Percentiles rank a stretch among this genome's conserved stretches.
Evolutionary conservation across 1,140 invertebrate species (phyloP).

Genomic region (Bombus vancouverensis): DNA sequence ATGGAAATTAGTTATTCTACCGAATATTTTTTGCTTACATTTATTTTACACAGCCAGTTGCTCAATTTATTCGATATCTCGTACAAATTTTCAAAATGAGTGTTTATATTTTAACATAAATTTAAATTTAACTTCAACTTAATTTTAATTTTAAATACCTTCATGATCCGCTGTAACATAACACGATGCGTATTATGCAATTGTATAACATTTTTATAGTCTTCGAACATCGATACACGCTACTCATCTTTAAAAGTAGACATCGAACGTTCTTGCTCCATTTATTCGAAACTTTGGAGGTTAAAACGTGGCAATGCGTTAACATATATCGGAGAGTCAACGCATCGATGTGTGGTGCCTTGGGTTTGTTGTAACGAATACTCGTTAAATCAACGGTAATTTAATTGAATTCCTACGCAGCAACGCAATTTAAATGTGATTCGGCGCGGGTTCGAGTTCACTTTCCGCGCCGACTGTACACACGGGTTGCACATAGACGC

Average conservation of each 20-base stretch:
- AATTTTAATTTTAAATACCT: background rate
- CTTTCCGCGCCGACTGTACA: slow-evolving; percentile 47
- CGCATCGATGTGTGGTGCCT: background rate
- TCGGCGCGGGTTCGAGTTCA: background rate
- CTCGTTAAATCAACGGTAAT: slow-evolving; percentile 11
- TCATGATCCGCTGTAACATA: background rate
- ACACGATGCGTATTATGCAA: background rate
- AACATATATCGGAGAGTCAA: background rate
- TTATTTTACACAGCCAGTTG: background rate
- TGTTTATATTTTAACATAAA: no score
- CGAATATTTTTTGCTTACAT: background rate
- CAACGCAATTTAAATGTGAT: background rate
- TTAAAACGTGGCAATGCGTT: background rate
- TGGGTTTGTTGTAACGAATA: background rate
- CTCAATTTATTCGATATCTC: no score
- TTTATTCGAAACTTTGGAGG: background rate
- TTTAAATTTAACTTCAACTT: no score
- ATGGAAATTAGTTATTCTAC: no score
- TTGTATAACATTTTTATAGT: background rate
- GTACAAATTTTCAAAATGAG: no score
- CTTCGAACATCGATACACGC: background rate
- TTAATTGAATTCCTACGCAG: slow-evolving; percentile 15
- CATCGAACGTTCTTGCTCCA: background rate
- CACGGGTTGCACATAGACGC: slow-evolving; percentile 29
- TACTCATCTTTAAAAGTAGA: background rate